Evolutionary conservation across 1,140 invertebrate genomes (phyloP).

Genomic region (Cydia strobilella): DNA sequence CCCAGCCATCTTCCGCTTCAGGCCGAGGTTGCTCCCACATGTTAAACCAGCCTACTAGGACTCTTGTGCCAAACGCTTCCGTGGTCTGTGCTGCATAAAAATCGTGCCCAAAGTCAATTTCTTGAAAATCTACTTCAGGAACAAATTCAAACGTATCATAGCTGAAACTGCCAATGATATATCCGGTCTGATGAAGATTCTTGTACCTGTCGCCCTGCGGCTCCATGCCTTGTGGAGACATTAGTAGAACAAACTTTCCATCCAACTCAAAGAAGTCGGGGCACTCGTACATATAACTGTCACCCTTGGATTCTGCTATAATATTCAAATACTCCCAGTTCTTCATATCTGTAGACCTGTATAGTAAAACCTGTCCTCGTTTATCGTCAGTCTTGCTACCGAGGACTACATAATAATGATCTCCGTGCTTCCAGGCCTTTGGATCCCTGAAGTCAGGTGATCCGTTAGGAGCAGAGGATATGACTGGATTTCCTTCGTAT

Average conservation of each 20-base stretch:
- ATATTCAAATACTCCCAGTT: constrained; percentile 70
- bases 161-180: constrained; percentile 67
- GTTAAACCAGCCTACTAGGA: constrained; percentile 67
- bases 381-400: constrained; percentile 66
- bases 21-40: constrained; percentile 71
- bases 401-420: constrained; percentile 68
- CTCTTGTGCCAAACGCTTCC: constrained; percentile 63
- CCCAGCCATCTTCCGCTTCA: constrained; percentile 71
- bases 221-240: constrained; percentile 71
- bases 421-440: constrained; percentile 70
- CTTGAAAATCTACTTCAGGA: constrained; percentile 63
- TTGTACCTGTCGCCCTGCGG: constrained; percentile 71
- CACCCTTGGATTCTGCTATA: constrained; percentile 61
- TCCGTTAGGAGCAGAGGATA: constrained; percentile 54
- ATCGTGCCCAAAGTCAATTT: constrained; percentile 73
- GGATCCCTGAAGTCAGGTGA: constrained; percentile 75
- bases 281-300: constrained; percentile 74
- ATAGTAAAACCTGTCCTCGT: constrained; percentile 65
- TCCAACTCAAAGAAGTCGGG: constrained; percentile 72
- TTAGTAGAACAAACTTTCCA: constrained; percentile 67
- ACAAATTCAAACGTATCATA: constrained; percentile 67
- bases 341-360: constrained; percentile 64
- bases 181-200: constrained; percentile 71
- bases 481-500: constrained; percentile 65
- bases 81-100: constrained; percentile 75